A percentile compares a stretch with the other conserved stretches of the same genome.
These are phyloP conservation scores for Entomobrya proxima DNA, from an alignment of 2,888 invertebrate genomes.

Conservation along the genomic window DNA sequence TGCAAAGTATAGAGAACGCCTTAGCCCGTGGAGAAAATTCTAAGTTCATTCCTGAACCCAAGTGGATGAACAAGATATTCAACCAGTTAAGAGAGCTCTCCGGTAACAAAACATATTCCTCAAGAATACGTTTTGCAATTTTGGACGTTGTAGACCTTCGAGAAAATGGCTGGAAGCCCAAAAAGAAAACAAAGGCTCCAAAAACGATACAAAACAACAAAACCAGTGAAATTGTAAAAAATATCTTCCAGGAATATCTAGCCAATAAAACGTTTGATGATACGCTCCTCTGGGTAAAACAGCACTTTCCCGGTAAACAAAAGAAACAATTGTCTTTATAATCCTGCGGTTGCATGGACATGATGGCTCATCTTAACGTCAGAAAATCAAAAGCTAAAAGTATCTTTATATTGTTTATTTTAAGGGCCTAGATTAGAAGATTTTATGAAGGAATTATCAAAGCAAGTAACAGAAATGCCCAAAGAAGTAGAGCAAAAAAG, in stretches of 20 bases:
- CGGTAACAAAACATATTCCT: slow-evolving; percentile 78
- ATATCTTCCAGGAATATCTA: slow-evolving; percentile 79
- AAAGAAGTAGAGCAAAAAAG: slow-evolving; percentile 72
- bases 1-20: slow-evolving; percentile 67
- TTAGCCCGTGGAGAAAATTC: slow-evolving; percentile 49
- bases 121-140: slow-evolving; percentile 81
- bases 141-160: slow-evolving; percentile 92
- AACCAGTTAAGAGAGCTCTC: slow-evolving; percentile 85
- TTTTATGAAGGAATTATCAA: slow-evolving; percentile 72
- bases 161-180: slow-evolving; percentile 88
- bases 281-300: slow-evolving; percentile 72
- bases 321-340: not conserved
- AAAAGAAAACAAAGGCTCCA: slow-evolving; percentile 91
- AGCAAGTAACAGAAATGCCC: slow-evolving; percentile 73
- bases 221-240: slow-evolving; percentile 77
- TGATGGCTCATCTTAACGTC: not conserved
- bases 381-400: not conserved
- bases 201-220: slow-evolving; percentile 91
- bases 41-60: slow-evolving; percentile 72
- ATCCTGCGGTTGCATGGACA: not conserved
- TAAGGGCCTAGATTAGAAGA: slow-evolving; percentile 65
- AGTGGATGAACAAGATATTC: slow-evolving; percentile 80
- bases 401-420: slow-evolving; percentile 5
- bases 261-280: slow-evolving; percentile 78
- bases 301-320: slow-evolving; percentile 71